Conservation (phyloP, 2,113 vertebrate genomes). For the Lanius collurio region DNA sequence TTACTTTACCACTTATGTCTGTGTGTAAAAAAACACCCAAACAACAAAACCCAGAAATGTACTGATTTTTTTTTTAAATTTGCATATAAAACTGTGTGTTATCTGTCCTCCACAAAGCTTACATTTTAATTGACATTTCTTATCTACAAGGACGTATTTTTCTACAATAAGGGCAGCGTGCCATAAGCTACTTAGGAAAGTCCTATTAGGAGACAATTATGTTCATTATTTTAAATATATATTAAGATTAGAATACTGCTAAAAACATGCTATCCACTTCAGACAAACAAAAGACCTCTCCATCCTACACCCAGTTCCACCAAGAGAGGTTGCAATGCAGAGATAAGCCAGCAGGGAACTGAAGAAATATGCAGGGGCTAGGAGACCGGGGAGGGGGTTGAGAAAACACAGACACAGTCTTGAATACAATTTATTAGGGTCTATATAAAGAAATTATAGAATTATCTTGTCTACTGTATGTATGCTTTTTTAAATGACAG, state of each 20-base stretch:
- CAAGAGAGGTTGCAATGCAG: not conserved
- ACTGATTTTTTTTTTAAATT: not conserved
- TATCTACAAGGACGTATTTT: conserved; percentile 25
- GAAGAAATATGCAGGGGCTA: not conserved
- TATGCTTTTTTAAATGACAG: not conserved
- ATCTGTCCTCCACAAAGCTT: conserved; percentile 10
- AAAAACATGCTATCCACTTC: not conserved
- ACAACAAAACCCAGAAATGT: not conserved
- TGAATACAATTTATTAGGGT: not conserved
- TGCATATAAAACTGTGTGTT: not conserved
- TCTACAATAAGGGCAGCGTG: not conserved
- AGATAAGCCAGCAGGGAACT: not conserved
- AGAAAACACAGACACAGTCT: not conserved
- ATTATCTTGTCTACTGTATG: not conserved
- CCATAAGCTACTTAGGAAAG: conserved; percentile 10
- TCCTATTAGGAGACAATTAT: not conserved
- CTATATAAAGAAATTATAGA: not conserved
- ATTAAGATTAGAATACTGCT: not conserved
- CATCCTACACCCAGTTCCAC: not conserved
- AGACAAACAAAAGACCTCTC: not conserved
- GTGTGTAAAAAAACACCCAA: not conserved
- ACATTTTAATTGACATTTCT: conserved; percentile 44
- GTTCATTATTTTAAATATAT: not conserved
- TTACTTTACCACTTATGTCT: not conserved
- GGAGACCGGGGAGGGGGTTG: not conserved